phyloP scores from a whole-genome alignment of 2,797 vertebrate species.

The Prionace glauca region DNA sequence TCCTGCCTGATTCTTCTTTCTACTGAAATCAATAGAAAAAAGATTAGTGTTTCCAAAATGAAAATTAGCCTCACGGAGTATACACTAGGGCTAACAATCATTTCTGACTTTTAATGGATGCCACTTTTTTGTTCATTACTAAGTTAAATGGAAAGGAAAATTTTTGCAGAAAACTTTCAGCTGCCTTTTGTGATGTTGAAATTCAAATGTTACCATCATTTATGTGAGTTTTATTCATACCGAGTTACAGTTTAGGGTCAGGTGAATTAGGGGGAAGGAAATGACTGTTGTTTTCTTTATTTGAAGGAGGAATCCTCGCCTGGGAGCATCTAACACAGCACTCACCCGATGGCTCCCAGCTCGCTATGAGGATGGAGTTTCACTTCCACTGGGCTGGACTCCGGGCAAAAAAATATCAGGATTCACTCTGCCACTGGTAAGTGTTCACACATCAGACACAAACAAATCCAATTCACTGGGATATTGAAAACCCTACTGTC shows the following conservation, averaged over 20 bases:
- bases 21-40: not conserved
- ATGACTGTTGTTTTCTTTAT: not conserved
- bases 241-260: not conserved
- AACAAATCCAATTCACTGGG: not conserved
- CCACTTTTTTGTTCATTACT: not conserved
- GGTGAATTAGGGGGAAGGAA: not conserved
- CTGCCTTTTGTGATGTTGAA: not conserved
- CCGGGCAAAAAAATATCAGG: constrained; percentile 63
- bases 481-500: not conserved
- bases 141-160: not conserved
- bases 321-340: constrained; percentile 70
- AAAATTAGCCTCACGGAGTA: not conserved
- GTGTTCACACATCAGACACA: not conserved
- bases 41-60: not conserved
- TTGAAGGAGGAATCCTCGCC: constrained; percentile 60
- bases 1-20: not conserved
- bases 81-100: not conserved
- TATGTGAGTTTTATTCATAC: not conserved
- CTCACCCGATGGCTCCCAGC: constrained; percentile 78
- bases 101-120: not conserved
- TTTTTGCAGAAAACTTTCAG: not conserved
- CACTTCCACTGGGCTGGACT: constrained; percentile 69
- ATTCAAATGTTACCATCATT: not conserved
- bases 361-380: constrained; percentile 70
- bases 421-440: constrained; percentile 67